A percentile compares a stretch with the other conserved stretches of the same genome.
Evolutionary conservation across 2,797 vertebrate species (phyloP).

Genomic region (Dipus sagitta): DNA sequence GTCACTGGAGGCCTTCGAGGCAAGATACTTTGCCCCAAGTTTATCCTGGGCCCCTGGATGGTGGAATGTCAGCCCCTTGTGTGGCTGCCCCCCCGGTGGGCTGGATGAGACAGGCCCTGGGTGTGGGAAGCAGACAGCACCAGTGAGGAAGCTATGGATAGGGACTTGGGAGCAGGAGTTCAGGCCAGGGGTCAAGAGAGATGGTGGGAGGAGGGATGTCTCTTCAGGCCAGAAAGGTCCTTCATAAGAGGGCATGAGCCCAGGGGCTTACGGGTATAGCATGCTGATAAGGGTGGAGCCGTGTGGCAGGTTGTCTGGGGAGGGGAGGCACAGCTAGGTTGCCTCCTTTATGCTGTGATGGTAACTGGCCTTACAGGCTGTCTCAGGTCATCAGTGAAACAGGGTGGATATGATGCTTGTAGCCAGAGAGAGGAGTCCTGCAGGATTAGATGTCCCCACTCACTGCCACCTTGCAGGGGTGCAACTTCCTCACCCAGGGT

Average conservation of each 20-base stretch:
- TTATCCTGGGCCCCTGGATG: not conserved
- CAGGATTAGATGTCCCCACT: not conserved
- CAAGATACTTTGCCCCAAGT: not conserved
- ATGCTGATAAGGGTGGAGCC: not conserved
- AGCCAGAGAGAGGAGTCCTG: not conserved
- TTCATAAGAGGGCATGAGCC: no score
- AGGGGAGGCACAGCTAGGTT: no score
- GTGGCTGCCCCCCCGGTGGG: no score
- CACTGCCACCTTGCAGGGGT: not conserved
- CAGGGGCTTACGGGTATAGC: no score
- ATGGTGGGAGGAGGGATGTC: not conserved
- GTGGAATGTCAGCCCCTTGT: no score
- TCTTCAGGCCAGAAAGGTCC: not conserved
- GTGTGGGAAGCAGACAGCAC: not conserved
- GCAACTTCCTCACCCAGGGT: not conserved
- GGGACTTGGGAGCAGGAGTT: not conserved
- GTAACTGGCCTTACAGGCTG: not conserved
- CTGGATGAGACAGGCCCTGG: not conserved
- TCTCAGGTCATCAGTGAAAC: not conserved
- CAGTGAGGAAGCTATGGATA: fast-evolving
- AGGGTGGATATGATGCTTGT: not conserved
- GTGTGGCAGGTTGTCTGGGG: not conserved
- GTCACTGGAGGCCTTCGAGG: not conserved
- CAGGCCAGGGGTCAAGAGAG: not conserved
- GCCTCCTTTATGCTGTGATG: no score